Conservation (phyloP, 2,113 vertebrate genomes). For the Sturnus vulgaris region DNA sequence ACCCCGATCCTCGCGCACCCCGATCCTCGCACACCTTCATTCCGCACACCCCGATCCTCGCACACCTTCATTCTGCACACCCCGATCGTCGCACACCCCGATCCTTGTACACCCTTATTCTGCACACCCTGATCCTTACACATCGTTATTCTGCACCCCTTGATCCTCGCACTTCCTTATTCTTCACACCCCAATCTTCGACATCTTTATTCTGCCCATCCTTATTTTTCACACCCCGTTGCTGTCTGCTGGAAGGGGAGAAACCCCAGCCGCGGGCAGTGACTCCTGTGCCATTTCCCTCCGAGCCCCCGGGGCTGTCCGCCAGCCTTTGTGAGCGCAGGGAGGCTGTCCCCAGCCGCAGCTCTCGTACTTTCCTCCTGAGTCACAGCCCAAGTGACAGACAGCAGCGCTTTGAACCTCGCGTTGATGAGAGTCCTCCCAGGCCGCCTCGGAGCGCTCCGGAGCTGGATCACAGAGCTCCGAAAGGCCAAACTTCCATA, state of each 20-base stretch:
- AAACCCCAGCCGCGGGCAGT: not conserved
- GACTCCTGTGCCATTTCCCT: not conserved
- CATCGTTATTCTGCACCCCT: not conserved
- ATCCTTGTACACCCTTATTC: not conserved
- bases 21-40: accelerated
- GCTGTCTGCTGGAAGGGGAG: too few relatives aligned
- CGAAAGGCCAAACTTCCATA: not conserved
- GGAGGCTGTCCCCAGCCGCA: not conserved
- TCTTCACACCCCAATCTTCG: not conserved
- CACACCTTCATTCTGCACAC: too few relatives aligned
- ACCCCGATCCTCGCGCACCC: not conserved
- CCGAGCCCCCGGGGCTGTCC: accelerated
- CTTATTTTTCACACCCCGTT: not conserved
- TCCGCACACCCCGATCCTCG: not conserved
- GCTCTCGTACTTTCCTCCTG: not conserved
- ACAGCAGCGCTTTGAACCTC: not conserved
- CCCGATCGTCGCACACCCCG: not conserved
- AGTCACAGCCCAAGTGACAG: not conserved
- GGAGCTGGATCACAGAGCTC: not conserved
- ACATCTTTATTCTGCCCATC: too few relatives aligned
- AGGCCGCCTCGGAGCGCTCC: not conserved
- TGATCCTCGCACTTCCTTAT: accelerated
- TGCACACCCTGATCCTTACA: not conserved
- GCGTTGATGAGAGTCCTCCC: accelerated
- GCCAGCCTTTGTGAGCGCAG: not conserved